A percentile compares a stretch with the other conserved stretches of the same genome.
Conservation (phyloP, 35 echinoderm and acorn worm species). For the Patiria miniata region DNA sequence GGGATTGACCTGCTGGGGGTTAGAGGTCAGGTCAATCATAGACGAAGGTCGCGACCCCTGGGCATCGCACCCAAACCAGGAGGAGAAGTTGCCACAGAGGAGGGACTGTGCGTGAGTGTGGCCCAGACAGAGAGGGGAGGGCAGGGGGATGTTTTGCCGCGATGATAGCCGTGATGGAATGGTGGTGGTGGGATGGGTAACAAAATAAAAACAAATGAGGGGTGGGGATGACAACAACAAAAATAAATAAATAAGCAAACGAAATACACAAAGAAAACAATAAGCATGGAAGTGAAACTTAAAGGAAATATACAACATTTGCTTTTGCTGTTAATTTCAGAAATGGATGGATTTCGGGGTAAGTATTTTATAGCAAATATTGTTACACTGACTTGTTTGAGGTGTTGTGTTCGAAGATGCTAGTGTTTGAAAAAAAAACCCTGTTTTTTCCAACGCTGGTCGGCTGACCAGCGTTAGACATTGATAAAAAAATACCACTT, state of each 20-base stretch:
- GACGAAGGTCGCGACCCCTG: slow-evolving; percentile 39
- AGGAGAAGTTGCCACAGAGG: slow-evolving; percentile 46
- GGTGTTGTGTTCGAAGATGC: too few relatives aligned
- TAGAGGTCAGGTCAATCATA: slow-evolving; percentile 50
- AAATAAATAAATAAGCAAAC: not conserved
- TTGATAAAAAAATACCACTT: too few relatives aligned
- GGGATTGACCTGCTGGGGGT: slow-evolving; percentile 38
- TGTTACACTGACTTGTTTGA: too few relatives aligned
- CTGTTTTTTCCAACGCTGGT: too few relatives aligned
- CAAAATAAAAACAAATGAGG: slow-evolving; percentile 3
- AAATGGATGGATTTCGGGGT: too few relatives aligned
- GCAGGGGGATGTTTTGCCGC: not conserved
- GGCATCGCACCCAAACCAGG: slow-evolving; percentile 61
- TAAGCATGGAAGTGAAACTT: not conserved
- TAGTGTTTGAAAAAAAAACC: too few relatives aligned
- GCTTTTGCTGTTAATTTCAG: too few relatives aligned
- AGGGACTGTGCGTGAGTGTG: slow-evolving; percentile 45
- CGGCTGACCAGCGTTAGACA: too few relatives aligned
- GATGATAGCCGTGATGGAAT: slow-evolving; percentile 3
- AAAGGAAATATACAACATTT: too few relatives aligned
- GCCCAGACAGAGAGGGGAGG: not conserved
- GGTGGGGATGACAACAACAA: slow-evolving; percentile 3
- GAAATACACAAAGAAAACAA: not conserved
- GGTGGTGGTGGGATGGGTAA: not conserved
- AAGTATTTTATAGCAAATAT: too few relatives aligned